Conservation (phyloP, 2,888 invertebrate genomes). For the Prenolepis imparis region DNA sequence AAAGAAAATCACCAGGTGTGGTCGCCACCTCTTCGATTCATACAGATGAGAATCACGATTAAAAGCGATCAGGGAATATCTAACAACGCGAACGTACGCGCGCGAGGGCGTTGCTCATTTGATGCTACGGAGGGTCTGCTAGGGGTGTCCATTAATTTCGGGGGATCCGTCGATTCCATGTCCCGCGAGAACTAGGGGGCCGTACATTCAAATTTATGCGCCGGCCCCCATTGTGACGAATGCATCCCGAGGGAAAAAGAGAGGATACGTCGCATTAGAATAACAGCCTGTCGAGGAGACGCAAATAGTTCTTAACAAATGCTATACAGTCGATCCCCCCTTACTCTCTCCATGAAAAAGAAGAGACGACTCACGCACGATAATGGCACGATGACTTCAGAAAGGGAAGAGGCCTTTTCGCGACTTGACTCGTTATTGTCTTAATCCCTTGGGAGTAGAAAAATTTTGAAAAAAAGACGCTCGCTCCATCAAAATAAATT, state of each 20-base stretch:
- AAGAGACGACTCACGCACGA: conserved; percentile 42
- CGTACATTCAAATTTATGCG: conserved; percentile 82
- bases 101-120: conserved; percentile 84
- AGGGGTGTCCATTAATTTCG: conserved; percentile 81
- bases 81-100: conserved; percentile 50
- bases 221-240: conserved; percentile 32
- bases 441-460: neutral
- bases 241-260: conserved; percentile 9
- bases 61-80: conserved; percentile 66
- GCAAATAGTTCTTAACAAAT: conserved; percentile 68
- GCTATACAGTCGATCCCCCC: neutral
- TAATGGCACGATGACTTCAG: conserved; percentile 62
- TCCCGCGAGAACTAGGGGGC: conserved; percentile 52
- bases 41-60: conserved; percentile 83
- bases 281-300: conserved; percentile 76
- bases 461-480: neutral
- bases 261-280: conserved; percentile 72
- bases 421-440: conserved; percentile 14
- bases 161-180: conserved; percentile 77
- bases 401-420: neutral
- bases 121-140: conserved; percentile 70
- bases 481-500: neutral
- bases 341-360: neutral
- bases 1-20: conserved; percentile 78
- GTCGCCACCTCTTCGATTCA: conserved; percentile 9